Conservation (phyloP, 2,888 invertebrate genomes). For the Agonopterix subpropinquella region DNA sequence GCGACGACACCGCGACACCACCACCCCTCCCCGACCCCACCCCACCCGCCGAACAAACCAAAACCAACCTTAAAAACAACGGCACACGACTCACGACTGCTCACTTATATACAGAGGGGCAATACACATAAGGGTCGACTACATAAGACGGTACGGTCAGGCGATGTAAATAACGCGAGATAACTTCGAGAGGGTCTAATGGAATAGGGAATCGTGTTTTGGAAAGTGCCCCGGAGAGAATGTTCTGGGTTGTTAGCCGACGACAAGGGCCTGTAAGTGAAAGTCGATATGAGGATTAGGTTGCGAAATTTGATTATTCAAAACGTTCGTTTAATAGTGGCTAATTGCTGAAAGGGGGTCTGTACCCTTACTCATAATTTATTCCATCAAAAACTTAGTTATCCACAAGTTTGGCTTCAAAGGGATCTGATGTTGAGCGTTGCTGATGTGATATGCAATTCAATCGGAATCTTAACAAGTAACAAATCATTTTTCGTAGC, state of each 20-base stretch:
- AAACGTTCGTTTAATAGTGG: constrained; percentile 39
- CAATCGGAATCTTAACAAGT: not conserved
- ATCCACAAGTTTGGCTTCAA: not conserved
- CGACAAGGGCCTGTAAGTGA: constrained; percentile 48
- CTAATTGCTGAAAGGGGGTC: constrained; percentile 3
- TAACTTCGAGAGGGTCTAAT: constrained; percentile 72
- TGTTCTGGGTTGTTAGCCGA: constrained; percentile 57
- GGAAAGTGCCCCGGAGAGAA: constrained; percentile 68
- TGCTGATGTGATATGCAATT: constrained; percentile 1
- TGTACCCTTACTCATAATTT: not conserved
- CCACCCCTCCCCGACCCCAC: constrained; percentile 26
- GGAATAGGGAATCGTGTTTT: constrained; percentile 72
- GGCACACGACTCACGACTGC: constrained; percentile 40
- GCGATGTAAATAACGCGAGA: constrained; percentile 74
- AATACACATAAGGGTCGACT: constrained; percentile 59
- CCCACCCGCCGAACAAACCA: constrained; percentile 23
- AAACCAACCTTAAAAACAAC: constrained; percentile 43
- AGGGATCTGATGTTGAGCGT: too few species aligned
- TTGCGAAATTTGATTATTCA: constrained; percentile 59
- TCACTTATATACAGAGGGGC: constrained; percentile 50
- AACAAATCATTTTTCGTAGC: too few species aligned
- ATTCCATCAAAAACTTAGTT: constrained; percentile 5
- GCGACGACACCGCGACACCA: constrained; percentile 74
- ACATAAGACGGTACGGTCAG: constrained; percentile 73
- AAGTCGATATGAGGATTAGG: constrained; percentile 66